Base-by-base conservation (phyloP, 2,113 vertebrate species). In the Theristicus caerulescens region DNA sequence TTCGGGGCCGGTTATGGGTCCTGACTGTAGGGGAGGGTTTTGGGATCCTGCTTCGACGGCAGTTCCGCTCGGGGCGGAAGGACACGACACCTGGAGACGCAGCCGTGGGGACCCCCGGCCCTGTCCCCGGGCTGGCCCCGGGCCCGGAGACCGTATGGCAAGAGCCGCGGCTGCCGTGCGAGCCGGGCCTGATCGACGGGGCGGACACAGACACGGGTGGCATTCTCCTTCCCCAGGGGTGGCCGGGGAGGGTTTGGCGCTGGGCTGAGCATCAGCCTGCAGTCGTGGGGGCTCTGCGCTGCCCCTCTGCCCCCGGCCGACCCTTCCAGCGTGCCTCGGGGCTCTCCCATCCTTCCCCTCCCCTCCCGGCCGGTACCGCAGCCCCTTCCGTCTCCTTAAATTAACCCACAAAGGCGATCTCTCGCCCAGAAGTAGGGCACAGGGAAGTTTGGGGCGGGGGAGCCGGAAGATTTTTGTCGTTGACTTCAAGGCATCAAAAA, bases 131-230 rank as follows among this genome's bases (percentile, higher is more conserved):
- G 40, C 61, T 8, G 36, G 6, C 8, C 22, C 66, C 44, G 4
- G 42, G 62, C 52, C 57, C 5, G 58, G 14, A 40, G 16, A 12
- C 3, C 17, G 3, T 3, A 10, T 4, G 5, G 44, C 22, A 13
- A 61, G 38, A 58, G 21, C 61, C 12, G 55, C 1, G 46, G n/a
- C 36, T 29, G 18, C 49, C 15, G 15, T n/a, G 44, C 3, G 27
- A 40, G 12, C 46, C 16, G 19, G 52, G 54, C 47, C 26, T 32
- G 65, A 22, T 7, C 4, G n/a, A 25, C 21, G 21, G 69, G 32
- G 26, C 9, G 4, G 44, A 4, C 5, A 2, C 12, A 21, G 76
- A 14, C 29, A 19, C 3, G 3, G 9, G 1, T 1, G 38, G 6
- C 11, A 0, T 11, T 69, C 25, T 13, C 29, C 44, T 51, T 57